These are phyloP conservation scores for Potamarius usumacintae DNA, from an alignment of 2,113 vertebrate genomes.

Conservation along the genomic window DNA sequence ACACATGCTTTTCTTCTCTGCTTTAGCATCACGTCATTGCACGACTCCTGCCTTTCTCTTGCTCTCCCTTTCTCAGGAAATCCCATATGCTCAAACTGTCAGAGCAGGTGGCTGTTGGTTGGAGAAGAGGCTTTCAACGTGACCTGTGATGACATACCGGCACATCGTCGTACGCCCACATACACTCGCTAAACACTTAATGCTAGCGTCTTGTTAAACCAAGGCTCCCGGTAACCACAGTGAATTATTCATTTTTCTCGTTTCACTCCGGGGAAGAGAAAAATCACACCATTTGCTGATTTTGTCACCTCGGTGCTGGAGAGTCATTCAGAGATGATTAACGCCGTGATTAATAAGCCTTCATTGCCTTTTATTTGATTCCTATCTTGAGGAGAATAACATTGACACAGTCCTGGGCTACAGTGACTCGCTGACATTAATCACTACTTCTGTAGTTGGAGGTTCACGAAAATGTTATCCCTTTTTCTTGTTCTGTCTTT, in stretches of 20 bases:
- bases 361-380: constrained; percentile 28
- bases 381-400: constrained; percentile 28
- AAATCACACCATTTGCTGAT: constrained; percentile 24
- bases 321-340: constrained; percentile 42
- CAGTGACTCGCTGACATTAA: constrained; percentile 27
- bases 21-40: not conserved
- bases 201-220: not conserved
- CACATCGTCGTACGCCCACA: constrained; percentile 18
- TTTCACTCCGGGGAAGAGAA: constrained; percentile 24
- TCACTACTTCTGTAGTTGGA: not conserved
- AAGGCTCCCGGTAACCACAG: not conserved
- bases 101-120: constrained; percentile 56
- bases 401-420: constrained; percentile 33
- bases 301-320: constrained; percentile 31
- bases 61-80: constrained; percentile 49
- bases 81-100: constrained; percentile 54
- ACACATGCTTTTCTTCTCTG: not conserved
- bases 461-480: not conserved
- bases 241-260: constrained; percentile 34
- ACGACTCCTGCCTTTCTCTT: constrained; percentile 42
- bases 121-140: constrained; percentile 50
- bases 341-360: constrained; percentile 40
- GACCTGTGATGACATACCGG: constrained; percentile 30
- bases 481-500: not conserved
- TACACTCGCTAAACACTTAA: not conserved